phyloP scores from a whole-genome alignment of 1,140 invertebrate genomes.

The Caenorhabditis brenneri region DNA sequence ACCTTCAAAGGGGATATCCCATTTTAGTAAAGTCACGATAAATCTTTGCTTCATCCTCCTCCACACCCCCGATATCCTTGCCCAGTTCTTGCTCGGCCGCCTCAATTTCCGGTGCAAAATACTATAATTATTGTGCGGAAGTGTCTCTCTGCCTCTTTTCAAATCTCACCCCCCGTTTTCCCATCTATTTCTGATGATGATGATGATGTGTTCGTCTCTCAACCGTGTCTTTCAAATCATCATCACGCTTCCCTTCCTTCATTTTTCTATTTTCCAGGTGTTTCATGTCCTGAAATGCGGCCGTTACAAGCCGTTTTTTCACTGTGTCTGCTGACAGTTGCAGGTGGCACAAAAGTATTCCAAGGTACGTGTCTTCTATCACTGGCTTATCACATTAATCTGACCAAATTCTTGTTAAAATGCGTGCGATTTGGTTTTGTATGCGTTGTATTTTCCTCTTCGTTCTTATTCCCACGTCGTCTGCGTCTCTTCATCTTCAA shows the following conservation, averaged over 20 bases:
- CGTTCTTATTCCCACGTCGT: neutral
- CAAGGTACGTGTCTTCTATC: neutral
- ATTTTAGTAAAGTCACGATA: neutral
- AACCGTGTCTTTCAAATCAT: constrained; percentile 33
- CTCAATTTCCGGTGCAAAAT: constrained; percentile 34
- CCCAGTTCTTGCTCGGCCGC: neutral
- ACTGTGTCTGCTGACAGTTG: neutral
- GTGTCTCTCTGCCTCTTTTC: neutral
- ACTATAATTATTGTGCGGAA: constrained; percentile 40
- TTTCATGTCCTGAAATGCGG: constrained; percentile 26
- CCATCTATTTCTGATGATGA: constrained; percentile 1
- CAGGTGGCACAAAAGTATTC: neutral
- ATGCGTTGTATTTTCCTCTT: neutral
- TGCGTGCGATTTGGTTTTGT: neutral
- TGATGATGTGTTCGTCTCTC: constrained; percentile 37
- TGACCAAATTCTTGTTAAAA: too few relatives aligned
- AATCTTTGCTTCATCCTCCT: neutral
- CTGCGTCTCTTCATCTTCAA: neutral
- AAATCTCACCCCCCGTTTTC: neutral
- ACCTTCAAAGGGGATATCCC: too few relatives aligned
- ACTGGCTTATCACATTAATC: too few relatives aligned
- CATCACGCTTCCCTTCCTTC: constrained; percentile 18
- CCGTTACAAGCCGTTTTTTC: neutral
- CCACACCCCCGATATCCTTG: too few relatives aligned
- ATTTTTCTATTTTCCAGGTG: neutral